Percentiles rank a stretch among this genome's conserved stretches.
These are phyloP conservation scores for Zonitis immaculata DNA, from an alignment of 2,888 invertebrate species.

Conservation along the genomic window DNA sequence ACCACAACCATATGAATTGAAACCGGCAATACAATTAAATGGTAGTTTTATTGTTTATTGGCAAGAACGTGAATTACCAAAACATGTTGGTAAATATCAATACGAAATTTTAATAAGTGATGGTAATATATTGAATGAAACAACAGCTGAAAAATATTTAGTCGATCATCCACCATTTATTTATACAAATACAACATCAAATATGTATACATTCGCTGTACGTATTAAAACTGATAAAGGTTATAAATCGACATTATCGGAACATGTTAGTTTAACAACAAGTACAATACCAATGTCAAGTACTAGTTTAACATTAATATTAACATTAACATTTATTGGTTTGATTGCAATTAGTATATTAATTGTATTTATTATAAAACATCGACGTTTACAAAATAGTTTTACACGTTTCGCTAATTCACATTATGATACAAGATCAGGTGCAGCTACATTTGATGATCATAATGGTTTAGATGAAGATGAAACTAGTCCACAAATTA, in stretches of 20 bases:
- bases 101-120: constrained; percentile 65
- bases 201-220: constrained; percentile 61
- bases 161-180: constrained; percentile 56
- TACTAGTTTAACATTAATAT: constrained; percentile 44
- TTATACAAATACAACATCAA: constrained; percentile 51
- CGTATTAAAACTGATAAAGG: constrained; percentile 58
- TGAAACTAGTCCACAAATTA: constrained; percentile 82
- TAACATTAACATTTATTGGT: constrained; percentile 51
- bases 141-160: constrained; percentile 50
- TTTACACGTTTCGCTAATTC: constrained; percentile 79
- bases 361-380: constrained; percentile 58
- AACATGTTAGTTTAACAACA: constrained; percentile 48
- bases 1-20: constrained; percentile 60
- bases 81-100: constrained; percentile 41
- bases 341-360: constrained; percentile 57
- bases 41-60: constrained; percentile 64
- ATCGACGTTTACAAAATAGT: constrained; percentile 68
- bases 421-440: constrained; percentile 81
- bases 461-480: constrained; percentile 74
- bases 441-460: constrained; percentile 78
- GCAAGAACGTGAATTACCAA: constrained; percentile 52
- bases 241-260: constrained; percentile 59
- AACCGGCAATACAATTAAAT: constrained; percentile 56
- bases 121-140: constrained; percentile 51
- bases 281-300: constrained; percentile 43